Evolutionary conservation across 2,797 vertebrate genomes (phyloP), one percentile per base, ranked within the genome.

Genomic region (Diplodus sargus): DNA sequence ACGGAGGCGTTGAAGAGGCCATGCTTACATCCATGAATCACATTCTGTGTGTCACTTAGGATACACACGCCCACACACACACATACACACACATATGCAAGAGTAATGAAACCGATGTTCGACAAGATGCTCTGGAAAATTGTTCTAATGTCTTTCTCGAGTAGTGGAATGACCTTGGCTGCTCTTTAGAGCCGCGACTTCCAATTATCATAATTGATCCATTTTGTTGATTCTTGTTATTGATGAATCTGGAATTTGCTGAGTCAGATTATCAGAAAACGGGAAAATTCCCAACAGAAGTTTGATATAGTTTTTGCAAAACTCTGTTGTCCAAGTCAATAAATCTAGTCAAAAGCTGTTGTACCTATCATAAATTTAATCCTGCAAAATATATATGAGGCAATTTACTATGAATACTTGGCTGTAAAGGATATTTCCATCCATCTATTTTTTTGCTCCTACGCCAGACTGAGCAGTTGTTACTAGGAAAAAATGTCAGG

Each of bases 21-120:
- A 10, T 17, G n/a, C 78, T 81, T 72, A 73, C 70, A 10, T 70
- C 70, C 47, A 92, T 89, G 89, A 89, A 94, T 93, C 88, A 91
- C 78, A 78, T 70, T 7, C 10, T 51, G 43, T 48, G 60, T 82
- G 74, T 81, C 78, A 74, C 74, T 68, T 47, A 60, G 84, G 82
- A 85, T 74, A 74, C 61, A 79, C 70, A 67, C 56, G 49, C 70
- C 28, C 62, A 65, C 63, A 72, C 77, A 69, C 14, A 14, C n/a
- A n/a, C n/a, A n/a, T n/a, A 65, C 63, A 72, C 77, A 69, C 30
- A 79, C 42, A 80, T 39, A 66, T 85, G 65, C 48, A 79, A 20
- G 54, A 72, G 39, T 82, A 69, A 67, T 83, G 83, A 76, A 70
- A 80, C n/a, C 43, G 42, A n/a, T 42, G 70, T 57, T 62, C 54